Evolutionary conservation across 2,888 invertebrate species (phyloP), one percentile per base, ranked within the genome.

Genomic region (Lasiommata megera): DNA sequence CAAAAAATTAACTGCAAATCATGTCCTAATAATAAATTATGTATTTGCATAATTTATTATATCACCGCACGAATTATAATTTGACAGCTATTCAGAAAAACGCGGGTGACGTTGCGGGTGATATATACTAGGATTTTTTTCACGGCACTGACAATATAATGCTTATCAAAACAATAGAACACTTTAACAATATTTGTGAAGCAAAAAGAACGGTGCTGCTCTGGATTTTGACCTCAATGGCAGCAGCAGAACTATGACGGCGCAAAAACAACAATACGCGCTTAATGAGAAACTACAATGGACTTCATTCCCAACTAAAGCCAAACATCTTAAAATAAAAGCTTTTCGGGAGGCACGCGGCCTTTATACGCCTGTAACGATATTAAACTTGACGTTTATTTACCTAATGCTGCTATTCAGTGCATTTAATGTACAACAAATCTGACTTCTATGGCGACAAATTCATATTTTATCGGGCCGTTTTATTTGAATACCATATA

Each of bases 171-270:
- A 51, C 51, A 48, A 48, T 48, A 37, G 37, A 8, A 18, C 23
- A 18, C 48, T 48, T 48, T 23, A 48, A 23, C 36, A 48, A 37
- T 50, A 48, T 63, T 65, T 63, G 46, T 60, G 47, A 43, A 58
- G 48, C 52, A 52, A 51, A 63, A 63, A 62, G 62, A 62, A 61
- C 61, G 60, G 60, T 58, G 58, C 52, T 50, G 60, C 56, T 34
- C 34, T 48, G 53, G 6, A 40, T 38, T 18, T 47, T 40, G 46
- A 16, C 47, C 36, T 23, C 23, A 23, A 36, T 23, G 36, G 36
- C 18, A 11, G 34, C 18, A 43, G 34, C 44, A 44, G 9, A 44
- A 37, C 16, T 40, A 40, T 51, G 51, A 17, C 51, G 16, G 9
- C 18, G 51, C 16, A 29, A 14, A 51, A 51, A 51, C 16, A 29